Base-by-base conservation (phyloP, 2,113 vertebrate species). In the Spea multiplicata region DNA sequence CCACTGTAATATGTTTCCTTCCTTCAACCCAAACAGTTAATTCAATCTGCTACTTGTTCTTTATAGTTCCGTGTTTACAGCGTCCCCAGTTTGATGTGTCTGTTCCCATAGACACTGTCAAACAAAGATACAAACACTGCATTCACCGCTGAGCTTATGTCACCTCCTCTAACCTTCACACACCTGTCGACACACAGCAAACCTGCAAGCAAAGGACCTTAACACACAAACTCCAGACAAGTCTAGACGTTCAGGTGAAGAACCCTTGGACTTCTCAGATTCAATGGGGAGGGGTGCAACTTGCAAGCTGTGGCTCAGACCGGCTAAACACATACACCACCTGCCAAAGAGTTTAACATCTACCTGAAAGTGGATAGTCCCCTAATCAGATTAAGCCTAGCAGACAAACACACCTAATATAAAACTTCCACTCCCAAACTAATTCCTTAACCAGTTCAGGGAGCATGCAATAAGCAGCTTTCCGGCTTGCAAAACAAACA, bases 241-340 rank as follows among this genome's bases (percentile, higher is more conserved):
- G 91, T 92, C 92, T 93, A 93, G 91, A 93, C 92, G 81, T 81
- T 83, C 83, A 83, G 83, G 86, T 84, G 89, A 86, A 86, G 49
- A 87, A 89, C 86, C 88, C 85, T 79, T 90, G 86, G 91, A 91
- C 72, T 91, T 89, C 89, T 87, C 88, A 87, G 90, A 86, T 88
- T 90, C 89, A 80, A 81, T 81, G 76, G 85, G 88, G 88, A 91
- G 85, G 87, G 86, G 89, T 88, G 83, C 84, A 87, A 88, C 86
- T 83, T 71, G 84, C 84, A 87, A 88, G 87, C 83, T 71, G 84
- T 83, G 86, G 89, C 89, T 92, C 89, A 91, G 91, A 91, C 90
- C 86, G 86, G 87, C 87, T 86, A 83, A 86, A 86, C 84, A 90
- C 84, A 30, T 30, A 88, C 84, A 76, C 86, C 85, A 88, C 87